Evolutionary conservation across 2,888 invertebrate genomes (phyloP), one percentile per base, ranked within the genome.

Genomic region (Microctonus hyperodae): DNA sequence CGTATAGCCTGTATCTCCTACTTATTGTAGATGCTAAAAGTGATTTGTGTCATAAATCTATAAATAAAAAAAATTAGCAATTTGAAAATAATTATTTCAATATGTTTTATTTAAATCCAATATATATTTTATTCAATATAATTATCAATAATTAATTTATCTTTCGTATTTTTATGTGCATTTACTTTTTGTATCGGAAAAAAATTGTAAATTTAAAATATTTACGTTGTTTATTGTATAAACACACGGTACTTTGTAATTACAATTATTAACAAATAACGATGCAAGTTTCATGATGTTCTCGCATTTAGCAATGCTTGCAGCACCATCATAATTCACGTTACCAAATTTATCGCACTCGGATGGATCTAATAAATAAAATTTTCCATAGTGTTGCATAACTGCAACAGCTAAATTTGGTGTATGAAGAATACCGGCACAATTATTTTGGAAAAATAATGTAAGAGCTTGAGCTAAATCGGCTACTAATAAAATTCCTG

Each of bases 311-410:
- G 79, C 73, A 2, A 82, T 67, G 28, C 82, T 80, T 0, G 81
- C 82, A 0, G 73, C 69, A 0, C 79, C 78, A 0, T 77, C 73
- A 44, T 74, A 71, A n/a, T 68, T 60, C 0, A 73, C 55, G 20
- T 72, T 68, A 0, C 74, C 77, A 10, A 68, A 66, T 2, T 75
- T 70, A 76, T 89, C 87, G 0, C 88, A 80, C 68, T 88, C 86
- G 53, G 86, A 86, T 0, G 90, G 87, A 76, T 90, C 89, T 74
- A 90, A 89, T 81, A 90, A 82, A 80, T 88, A 90, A 78, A 85
- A 90, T 0, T 86, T 86, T 75, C 86, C 79, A 28, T 79, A 81
- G 69, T 86, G 85, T 64, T 85, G 84, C 31, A 90, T 88, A 0
- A 90, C 84, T 0, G 88, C 87, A 2, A 89, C 85, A 23, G 87